Evolutionary conservation across 2,888 invertebrate species (phyloP), one percentile per base, ranked within the genome.

Genomic region (Alentia gelatinosa): DNA sequence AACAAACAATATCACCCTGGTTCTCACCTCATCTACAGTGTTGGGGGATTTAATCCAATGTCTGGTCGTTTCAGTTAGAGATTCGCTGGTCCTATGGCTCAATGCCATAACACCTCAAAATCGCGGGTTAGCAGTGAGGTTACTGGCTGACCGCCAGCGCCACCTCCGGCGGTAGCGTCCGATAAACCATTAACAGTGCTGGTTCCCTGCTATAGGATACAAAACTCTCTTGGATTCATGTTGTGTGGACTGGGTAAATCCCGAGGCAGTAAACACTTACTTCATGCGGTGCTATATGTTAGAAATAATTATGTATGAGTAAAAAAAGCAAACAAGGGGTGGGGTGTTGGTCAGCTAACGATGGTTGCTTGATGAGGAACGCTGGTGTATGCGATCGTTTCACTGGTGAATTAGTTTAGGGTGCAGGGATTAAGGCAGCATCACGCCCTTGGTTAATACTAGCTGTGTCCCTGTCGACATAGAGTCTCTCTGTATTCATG

Each of bases 101-200:
- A 35, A n/a, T 39, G 79, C 79, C 79, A 79, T 30, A 79, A 35
- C 79, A 79, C 79, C 15, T 39, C 12, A n/a, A n/a, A 79, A 19
- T 23, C 79, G n/a, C n/a, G n/a, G 39, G 79, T 15, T n/a, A 33
- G 23, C 37, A 35, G 79, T 1, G 35, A 79, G 23, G 19, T 35
- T 26, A 39, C 35, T 79, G 79, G 79, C 79, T 19, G 37, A 35
- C 37, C 23, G 79, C 79, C 79, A 79, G 39, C 79, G 79, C 79
- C 79, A 26, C 79, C 79, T 79, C 37, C 39, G 79, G 79, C 37
- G 3, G 37, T n/a, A 7, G 35, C 79, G 19, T 35, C 15, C 79
- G 39, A n/a, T 3, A n/a, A 26, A 79, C 79, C 79, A 19, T 19
- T 7, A 35, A 39, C 39, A n/a, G 56, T 56, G 56, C 56, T 56